phyloP scores from a whole-genome alignment of 2,888 invertebrate species.

The Macrosiphum euphorbiae region DNA sequence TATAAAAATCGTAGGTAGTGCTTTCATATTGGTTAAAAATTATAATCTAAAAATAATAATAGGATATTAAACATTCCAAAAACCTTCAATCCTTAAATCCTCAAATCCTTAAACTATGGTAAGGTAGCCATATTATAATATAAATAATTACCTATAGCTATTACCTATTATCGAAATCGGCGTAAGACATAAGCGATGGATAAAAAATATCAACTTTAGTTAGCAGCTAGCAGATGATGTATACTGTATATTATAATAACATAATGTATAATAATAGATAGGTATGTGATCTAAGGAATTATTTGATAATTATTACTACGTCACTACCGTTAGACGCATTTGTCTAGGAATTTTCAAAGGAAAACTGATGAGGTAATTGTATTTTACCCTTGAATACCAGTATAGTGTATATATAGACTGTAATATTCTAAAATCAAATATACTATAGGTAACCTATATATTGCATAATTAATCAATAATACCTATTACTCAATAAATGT shows the following conservation, averaged over 20 bases:
- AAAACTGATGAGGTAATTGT: no score
- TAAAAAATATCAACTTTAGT: not conserved
- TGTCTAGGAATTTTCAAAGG: not conserved
- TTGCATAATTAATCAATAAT: not conserved
- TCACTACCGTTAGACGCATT: not conserved
- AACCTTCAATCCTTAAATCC: not conserved
- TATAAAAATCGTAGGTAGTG: not conserved
- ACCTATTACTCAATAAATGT: not conserved
- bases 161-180: not conserved
- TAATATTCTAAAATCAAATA: conserved; percentile 2
- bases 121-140: not conserved
- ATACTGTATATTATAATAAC: not conserved
- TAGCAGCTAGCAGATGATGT: not conserved
- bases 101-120: not conserved
- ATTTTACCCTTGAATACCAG: not conserved
- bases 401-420: not conserved
- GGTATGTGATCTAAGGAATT: not conserved
- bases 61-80: not conserved
- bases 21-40: not conserved
- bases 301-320: not conserved
- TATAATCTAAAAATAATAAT: not conserved
- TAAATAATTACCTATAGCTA: not conserved
- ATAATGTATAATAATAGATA: not conserved
- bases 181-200: not conserved
- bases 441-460: not conserved